Base-by-base conservation (phyloP, 1,140 invertebrate genomes). In the Argopecten irradians region DNA sequence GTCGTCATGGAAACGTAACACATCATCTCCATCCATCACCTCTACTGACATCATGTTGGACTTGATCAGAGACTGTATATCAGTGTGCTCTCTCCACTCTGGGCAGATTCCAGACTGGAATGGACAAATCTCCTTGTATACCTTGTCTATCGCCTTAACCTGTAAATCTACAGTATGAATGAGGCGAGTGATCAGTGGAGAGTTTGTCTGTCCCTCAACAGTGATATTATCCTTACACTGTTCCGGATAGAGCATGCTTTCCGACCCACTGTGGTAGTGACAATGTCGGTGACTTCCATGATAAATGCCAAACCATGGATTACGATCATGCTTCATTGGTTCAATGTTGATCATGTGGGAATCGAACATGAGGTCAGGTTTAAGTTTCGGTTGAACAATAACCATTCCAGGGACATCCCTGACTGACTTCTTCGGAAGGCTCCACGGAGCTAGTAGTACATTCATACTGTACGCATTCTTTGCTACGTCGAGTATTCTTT, bases 111-210 rank as follows among this genome's bases (percentile, higher is more conserved):
- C 90, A 0, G 39, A 36, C 9, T 86, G 84, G 16, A 9, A 11
- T 14, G 90, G 89, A 90, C 92, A 92, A 34, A 84, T 46, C 9
- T 88, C 55, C 85, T 43, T 88, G 87, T 91, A 92, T 16, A 87
- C 82, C 9, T 8, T 86, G 39, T 89, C 89, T 0, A 92, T 28
- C 0, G 85, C 71, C 1, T 41, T 82, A 14, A 90, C 36, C 34
- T 88, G 82, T 3, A 33, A 19, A 14, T 90, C 87, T 11, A 91
- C 89, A 0, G 89, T 89, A 22, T 89, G 39, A 16, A 90, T 71
- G n/a, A 86, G 32, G 16, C 43, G 85, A 22, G 46, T 43, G 11
- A 87, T 32, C 22, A 34, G 22, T 82, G 14, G n/a, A 22, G 28
- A 43, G 34, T 46, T 32, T 39, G 43, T 34, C 13, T 34, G 35